These are phyloP conservation scores for Paratilapia polleni DNA, from an alignment of 2,113 vertebrate genomes.

Conservation along the genomic window DNA sequence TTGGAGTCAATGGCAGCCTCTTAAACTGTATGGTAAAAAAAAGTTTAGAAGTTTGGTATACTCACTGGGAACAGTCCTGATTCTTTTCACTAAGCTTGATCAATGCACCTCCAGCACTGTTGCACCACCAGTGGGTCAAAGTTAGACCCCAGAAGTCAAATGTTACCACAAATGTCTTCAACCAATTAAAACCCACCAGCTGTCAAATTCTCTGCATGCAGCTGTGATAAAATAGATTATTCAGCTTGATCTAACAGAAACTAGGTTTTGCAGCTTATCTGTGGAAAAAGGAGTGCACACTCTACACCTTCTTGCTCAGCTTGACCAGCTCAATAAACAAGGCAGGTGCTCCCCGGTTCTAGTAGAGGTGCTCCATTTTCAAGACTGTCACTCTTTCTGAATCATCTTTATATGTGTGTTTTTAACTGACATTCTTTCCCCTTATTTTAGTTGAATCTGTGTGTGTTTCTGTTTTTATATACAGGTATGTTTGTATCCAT, in stretches of 20 bases:
- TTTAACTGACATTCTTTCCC: conserved; percentile 38
- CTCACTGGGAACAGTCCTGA: background rate
- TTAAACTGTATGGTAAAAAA: background rate
- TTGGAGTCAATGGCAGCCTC: background rate
- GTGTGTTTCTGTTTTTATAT: conserved; percentile 28
- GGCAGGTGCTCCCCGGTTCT: conserved; percentile 66
- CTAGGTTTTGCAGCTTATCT: background rate
- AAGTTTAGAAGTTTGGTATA: too few relatives aligned
- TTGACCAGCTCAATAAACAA: conserved; percentile 5
- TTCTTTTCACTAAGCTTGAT: background rate
- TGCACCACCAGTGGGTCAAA: background rate
- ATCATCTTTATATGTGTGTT: conserved; percentile 37
- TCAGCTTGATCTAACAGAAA: background rate
- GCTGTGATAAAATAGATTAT: background rate
- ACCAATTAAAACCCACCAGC: background rate
- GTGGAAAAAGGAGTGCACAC: background rate
- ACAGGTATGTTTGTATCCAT: conserved; percentile 15
- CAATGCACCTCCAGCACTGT: background rate
- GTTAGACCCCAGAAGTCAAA: background rate
- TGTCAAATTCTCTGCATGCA: background rate
- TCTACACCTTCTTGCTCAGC: background rate
- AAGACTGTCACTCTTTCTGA: conserved; percentile 42
- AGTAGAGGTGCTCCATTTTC: conserved; percentile 52
- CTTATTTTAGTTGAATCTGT: conserved; percentile 17
- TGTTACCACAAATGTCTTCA: background rate